Base-by-base conservation (phyloP, 2,888 invertebrate genomes). In the Epinotia brunnichana region DNA sequence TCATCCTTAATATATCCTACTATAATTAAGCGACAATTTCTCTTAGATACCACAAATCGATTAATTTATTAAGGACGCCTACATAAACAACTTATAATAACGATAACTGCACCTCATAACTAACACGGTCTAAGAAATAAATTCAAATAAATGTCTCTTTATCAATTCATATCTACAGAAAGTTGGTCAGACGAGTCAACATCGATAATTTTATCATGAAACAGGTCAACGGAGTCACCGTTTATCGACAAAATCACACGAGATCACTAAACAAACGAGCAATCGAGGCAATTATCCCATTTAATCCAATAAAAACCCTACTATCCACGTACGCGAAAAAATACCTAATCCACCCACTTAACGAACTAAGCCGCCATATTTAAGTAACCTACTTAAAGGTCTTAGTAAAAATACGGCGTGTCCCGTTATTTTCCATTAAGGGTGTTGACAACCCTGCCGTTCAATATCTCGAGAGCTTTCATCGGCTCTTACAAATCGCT, bases 401-500 rank as follows among this genome's bases (percentile, higher is more conserved):
- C 75, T 76, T 77, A 76, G 77, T 77, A 78, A 81, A 78, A 78
- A 80, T 78, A 75, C 76, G 10, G 21, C 54, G 51, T 77, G 83
- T 82, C 44, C 85, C 85, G 87, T 86, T 87, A 87, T 77, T 83
- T 83, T 68, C 85, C 86, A 87, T 86, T 87, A 87, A 80, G 71
- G 24, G 63, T 77, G 83, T 81, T 86, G 89, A 85, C 89, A 91
- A 82, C 92, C 91, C 90, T 91, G 82, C 76, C 82, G 82, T 82
- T 82, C 87, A 83, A 88, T 90, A 88, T 84, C 87, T 87, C 81
- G 84, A 88, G 89, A 83, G 90, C 90, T 90, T 90, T 90, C 91
- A 90, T 91, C 90, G 88, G 84, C 87, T 90, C 90, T 89, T 87
- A 87, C 87, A 88, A 91, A 91, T 89, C 88, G 90, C 90, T 91